Conservation (phyloP, 37 sponge, comb jelly and placozoan species). For the Axinella damicornis region DNA sequence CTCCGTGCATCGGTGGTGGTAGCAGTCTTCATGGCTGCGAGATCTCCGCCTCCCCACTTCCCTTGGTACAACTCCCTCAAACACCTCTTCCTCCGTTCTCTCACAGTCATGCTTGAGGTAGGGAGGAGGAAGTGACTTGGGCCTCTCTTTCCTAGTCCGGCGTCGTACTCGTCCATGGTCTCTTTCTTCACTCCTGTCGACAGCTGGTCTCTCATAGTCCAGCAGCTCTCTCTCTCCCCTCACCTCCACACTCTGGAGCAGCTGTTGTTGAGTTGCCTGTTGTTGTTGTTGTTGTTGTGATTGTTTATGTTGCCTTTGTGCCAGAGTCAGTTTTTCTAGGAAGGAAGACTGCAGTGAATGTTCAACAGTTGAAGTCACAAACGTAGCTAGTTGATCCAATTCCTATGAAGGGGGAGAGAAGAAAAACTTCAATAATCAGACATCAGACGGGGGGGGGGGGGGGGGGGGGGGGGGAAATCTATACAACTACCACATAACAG, state of each 20-base stretch:
- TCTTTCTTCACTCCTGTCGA: no score
- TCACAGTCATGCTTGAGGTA: neutral
- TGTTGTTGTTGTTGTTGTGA: neutral
- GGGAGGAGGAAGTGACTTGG: neutral
- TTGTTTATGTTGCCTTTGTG: neutral
- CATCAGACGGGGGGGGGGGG: no score
- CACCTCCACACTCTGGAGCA: neutral
- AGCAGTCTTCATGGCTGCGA: constrained; percentile 4
- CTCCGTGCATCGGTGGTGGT: neutral
- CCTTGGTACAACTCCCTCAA: neutral
- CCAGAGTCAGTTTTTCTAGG: neutral
- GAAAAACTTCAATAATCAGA: no score
- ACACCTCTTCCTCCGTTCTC: neutral
- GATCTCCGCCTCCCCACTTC: neutral
- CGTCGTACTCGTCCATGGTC: neutral
- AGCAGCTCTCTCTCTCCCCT: neutral
- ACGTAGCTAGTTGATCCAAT: neutral
- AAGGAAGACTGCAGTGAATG: constrained; percentile 12
- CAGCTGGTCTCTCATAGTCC: neutral
- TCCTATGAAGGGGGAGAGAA: neutral
- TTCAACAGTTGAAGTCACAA: neutral
- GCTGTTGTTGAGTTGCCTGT: neutral
- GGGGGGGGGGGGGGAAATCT: no score
- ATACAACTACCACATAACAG: no score
- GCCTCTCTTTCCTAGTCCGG: neutral